Conservation (phyloP, 2,797 vertebrate species). For the Hippopotamyrus pictus region DNA sequence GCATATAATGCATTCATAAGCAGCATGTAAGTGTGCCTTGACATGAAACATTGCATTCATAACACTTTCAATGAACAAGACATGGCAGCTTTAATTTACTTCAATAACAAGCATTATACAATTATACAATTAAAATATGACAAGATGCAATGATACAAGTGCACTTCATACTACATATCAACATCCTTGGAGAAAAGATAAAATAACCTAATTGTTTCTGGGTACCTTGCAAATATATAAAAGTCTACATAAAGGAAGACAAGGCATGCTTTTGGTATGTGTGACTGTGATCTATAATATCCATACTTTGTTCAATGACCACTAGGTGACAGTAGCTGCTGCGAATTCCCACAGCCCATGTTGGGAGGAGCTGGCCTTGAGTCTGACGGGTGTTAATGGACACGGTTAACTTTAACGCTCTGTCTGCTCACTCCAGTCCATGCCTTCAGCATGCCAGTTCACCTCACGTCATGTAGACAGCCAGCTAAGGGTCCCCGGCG, state of each 20-base stretch:
- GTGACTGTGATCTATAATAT: not conserved
- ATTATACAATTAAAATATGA: not conserved
- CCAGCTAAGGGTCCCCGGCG: not conserved
- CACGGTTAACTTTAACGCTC: not conserved
- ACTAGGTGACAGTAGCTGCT: constrained; percentile 23
- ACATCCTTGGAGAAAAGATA: not conserved
- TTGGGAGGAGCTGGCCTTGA: not conserved
- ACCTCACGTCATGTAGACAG: not conserved
- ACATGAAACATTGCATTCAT: not conserved
- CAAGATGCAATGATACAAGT: not conserved
- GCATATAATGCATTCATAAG: too few species aligned
- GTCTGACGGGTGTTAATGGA: not conserved
- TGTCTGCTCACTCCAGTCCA: not conserved
- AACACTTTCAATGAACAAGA: not conserved
- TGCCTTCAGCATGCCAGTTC: not conserved
- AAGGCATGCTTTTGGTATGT: not conserved
- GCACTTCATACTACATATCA: not conserved
- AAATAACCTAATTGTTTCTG: not conserved
- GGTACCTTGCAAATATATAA: not conserved
- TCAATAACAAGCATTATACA: not conserved
- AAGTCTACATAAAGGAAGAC: not conserved
- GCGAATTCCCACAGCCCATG: not conserved
- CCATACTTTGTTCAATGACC: not conserved
- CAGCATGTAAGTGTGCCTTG: not conserved
- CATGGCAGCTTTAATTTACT: not conserved